A percentile compares a stretch with the other conserved stretches of the same genome.
These are phyloP conservation scores for Pachyuromys duprasi DNA, from an alignment of 2,797 vertebrate species.

Conservation along the genomic window DNA sequence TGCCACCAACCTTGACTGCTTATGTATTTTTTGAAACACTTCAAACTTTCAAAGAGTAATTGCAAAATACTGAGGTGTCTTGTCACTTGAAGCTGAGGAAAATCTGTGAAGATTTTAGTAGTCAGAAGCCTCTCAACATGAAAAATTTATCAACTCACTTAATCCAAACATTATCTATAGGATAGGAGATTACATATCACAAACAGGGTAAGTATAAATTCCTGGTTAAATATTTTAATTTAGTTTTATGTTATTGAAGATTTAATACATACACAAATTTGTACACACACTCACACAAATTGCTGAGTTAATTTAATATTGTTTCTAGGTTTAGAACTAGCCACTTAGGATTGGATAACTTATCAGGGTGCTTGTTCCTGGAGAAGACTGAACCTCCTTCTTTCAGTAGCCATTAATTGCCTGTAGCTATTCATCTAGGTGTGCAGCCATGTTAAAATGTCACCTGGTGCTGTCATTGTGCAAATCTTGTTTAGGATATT, in stretches of 20 bases:
- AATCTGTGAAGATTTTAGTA: background rate
- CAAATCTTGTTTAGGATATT: background rate
- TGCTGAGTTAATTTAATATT: background rate
- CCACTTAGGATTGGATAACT: background rate
- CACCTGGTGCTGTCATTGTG: background rate
- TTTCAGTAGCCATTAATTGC: background rate
- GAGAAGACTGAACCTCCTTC: background rate
- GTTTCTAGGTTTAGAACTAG: background rate
- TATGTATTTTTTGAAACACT: constrained; percentile 33
- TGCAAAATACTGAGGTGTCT: constrained; percentile 18
- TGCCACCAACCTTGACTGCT: background rate
- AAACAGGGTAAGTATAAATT: background rate
- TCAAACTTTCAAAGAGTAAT: background rate
- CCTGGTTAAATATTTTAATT: background rate
- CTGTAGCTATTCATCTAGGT: background rate
- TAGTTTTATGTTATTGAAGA: background rate
- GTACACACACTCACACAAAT: background rate
- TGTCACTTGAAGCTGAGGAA: background rate
- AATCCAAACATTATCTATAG: constrained; percentile 26
- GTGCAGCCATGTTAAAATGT: background rate
- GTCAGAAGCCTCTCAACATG: background rate
- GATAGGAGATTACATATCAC: constrained; percentile 9
- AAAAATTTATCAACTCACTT: background rate
- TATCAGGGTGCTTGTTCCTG: background rate
- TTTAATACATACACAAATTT: background rate